phyloP scores from a whole-genome alignment of 2,797 vertebrate genomes.

The Galagoides demidoff region DNA sequence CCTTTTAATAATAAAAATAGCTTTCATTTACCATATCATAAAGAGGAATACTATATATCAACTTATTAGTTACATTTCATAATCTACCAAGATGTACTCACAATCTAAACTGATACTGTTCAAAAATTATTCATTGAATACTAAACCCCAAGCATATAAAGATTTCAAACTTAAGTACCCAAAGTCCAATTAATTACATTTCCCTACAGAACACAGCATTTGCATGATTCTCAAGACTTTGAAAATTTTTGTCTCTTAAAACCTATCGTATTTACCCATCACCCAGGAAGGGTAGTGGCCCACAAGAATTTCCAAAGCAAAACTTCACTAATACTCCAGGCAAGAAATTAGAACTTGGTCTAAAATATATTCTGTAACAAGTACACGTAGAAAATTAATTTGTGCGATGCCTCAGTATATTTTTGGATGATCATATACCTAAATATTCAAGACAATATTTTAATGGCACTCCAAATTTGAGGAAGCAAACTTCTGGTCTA shows the following conservation, averaged over 20 bases:
- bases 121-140: neutral
- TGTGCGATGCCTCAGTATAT: neutral
- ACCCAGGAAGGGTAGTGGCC: conserved; percentile 70
- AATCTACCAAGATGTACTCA: neutral
- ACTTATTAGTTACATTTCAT: neutral
- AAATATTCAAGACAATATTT: neutral
- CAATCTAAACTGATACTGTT: neutral
- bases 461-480: conserved; percentile 64
- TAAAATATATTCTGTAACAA: neutral
- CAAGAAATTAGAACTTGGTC: neutral
- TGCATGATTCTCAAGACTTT: neutral
- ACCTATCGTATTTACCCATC: neutral
- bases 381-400: neutral
- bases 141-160: neutral
- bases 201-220: neutral
- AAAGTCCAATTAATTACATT: rapidly evolving
- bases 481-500: conserved; percentile 61
- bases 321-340: neutral
- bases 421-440: neutral
- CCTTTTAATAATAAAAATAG: neutral
- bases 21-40: neutral
- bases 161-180: neutral
- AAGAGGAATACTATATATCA: neutral
- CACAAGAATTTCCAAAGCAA: neutral
- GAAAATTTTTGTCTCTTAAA: neutral